Evolutionary conservation across 1,140 invertebrate genomes (phyloP).

Genomic region (Pinna nobilis): DNA sequence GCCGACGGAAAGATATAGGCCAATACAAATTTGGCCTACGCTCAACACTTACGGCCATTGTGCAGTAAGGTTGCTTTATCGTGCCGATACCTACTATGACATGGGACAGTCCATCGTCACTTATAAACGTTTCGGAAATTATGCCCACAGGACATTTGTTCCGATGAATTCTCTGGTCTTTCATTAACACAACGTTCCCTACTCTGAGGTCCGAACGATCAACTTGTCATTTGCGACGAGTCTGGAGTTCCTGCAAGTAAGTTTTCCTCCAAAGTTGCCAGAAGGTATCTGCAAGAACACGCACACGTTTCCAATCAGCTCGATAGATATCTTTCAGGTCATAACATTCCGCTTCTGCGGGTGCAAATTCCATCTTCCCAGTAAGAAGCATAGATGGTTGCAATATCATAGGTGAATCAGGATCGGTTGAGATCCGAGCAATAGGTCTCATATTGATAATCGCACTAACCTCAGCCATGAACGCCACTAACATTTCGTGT

Average conservation of each 20-base stretch:
- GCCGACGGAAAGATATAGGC: no score
- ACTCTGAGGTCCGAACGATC: conserved; percentile 12
- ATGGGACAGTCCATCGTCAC: conserved; percentile 33
- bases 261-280: conserved; percentile 22
- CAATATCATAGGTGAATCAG: conserved; percentile 30
- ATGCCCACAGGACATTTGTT: conserved; percentile 38
- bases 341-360: neutral
- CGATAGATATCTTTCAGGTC: conserved; percentile 20
- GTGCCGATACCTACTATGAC: no score
- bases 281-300: conserved; percentile 39
- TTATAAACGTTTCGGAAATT: conserved; percentile 27
- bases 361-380: conserved; percentile 18
- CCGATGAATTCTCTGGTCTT: conserved; percentile 24
- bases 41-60: no score
- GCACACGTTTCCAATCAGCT: conserved; percentile 36
- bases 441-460: conserved; percentile 47
- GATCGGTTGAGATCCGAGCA: conserved; percentile 31
- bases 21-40: no score
- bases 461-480: conserved; percentile 36
- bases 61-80: no score
- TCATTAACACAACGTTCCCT: conserved; percentile 37
- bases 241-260: conserved; percentile 38
- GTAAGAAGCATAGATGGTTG: conserved; percentile 42
- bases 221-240: conserved; percentile 30
- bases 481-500: conserved; percentile 35